Evolutionary conservation across 2,113 vertebrate species (phyloP), one percentile per base, ranked within the genome.

Genomic region (Limanda limanda): DNA sequence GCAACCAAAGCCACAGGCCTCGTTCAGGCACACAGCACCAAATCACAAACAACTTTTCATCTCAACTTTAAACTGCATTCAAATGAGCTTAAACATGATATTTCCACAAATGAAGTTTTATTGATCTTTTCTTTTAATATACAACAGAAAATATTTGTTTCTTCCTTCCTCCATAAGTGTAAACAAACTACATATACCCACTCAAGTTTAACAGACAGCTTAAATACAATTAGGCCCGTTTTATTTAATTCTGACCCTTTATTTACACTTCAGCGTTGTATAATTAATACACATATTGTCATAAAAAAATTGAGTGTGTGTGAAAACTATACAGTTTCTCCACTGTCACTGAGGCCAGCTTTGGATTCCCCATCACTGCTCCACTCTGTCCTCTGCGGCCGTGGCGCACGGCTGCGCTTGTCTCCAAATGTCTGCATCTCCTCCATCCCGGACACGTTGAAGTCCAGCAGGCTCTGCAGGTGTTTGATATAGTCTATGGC

Each of bases 401-500:
- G 40, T 12, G 82, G 55, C 45, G 79, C 72, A 59, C 66, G 5
- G 59, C 65, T 81, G 0, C 68, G 40, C n/a, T 15, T 18, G 15
- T 51, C 47, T 15, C 47, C 20, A n/a, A 20, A 54, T n/a, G 51
- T n/a, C 18, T 54, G 59, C 24, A 6, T 93, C 92, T 76, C 73
- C 0, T 48, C 62, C 81, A 85, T 76, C 87, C 81, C 90, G 17
- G 84, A 70, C 71, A 90, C 86, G n/a, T 91, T 93, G 45, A 91
- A 65, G 69, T 95, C 95, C 93, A 98, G 91, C 85, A 96, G 68
- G 60, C 80, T 89, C 91, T 98, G 96, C 77, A 99, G 94, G 74
- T 97, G 96, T 76, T 95, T 96, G 85, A 99, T 99, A 84, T 99
- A 98, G 87, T 91, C 91, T 52, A 98, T 96, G 18, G 97, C 97